These are phyloP conservation scores for Hydroisotoma schaefferi DNA, from an alignment of 2,888 invertebrate genomes.

Conservation along the genomic window DNA sequence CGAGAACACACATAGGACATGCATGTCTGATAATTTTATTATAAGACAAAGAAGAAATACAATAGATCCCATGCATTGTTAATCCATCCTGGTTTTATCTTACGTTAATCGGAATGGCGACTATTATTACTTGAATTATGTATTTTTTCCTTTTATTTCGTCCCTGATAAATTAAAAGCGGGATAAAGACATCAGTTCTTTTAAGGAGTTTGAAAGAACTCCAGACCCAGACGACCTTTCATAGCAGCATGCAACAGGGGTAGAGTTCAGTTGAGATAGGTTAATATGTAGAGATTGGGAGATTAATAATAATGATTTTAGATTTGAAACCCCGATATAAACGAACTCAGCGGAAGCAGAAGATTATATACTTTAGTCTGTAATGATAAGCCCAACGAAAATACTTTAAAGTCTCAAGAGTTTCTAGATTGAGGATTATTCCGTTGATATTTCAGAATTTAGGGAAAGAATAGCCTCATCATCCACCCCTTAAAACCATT, in stretches of 20 bases:
- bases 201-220: not conserved
- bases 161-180: not conserved
- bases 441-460: not conserved
- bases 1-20: too few species aligned
- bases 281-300: not conserved
- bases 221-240: not conserved
- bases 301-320: too few species aligned
- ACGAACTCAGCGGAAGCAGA: not conserved
- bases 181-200: not conserved
- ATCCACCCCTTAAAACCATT: not conserved
- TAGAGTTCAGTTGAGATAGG: not conserved
- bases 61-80: not conserved
- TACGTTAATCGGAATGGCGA: too few species aligned
- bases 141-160: not conserved
- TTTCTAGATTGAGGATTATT: not conserved
- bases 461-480: not conserved
- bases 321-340: not conserved
- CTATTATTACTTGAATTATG: conserved; percentile 1
- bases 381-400: too few species aligned
- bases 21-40: too few species aligned
- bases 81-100: conserved; percentile 2
- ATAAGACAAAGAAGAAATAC: too few species aligned
- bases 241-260: not conserved
- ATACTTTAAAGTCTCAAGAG: not conserved
- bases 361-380: too few species aligned